Percentiles rank a stretch among this genome's conserved stretches.
These are phyloP conservation scores for Polypedilum pembai DNA, from an alignment of 1,140 invertebrate genomes.

Conservation along the genomic window DNA sequence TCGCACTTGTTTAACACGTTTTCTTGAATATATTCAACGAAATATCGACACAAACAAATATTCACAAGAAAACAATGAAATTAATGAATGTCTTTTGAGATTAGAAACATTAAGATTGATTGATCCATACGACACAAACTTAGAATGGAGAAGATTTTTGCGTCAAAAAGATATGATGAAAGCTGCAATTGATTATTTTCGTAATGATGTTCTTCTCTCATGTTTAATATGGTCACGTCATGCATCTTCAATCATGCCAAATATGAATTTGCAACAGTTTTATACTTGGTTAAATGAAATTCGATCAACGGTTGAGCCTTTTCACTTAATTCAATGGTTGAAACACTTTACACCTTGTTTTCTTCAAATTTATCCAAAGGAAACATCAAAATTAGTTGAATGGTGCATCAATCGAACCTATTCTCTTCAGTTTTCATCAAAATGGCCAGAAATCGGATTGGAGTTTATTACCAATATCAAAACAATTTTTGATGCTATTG, in stretches of 20 bases:
- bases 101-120: slow-evolving; percentile 40
- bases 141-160: slow-evolving; percentile 42
- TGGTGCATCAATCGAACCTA: slow-evolving; percentile 41
- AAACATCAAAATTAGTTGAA: slow-evolving; percentile 39
- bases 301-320: slow-evolving; percentile 37
- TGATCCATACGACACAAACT: slow-evolving; percentile 41
- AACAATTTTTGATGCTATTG: slow-evolving; percentile 39
- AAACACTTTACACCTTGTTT: slow-evolving; percentile 39
- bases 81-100: slow-evolving; percentile 40
- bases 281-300: slow-evolving; percentile 37
- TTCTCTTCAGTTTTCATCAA: slow-evolving; percentile 38
- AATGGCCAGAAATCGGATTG: slow-evolving; percentile 42
- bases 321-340: slow-evolving; percentile 40
- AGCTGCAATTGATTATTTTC: slow-evolving; percentile 37
- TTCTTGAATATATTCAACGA: slow-evolving; percentile 31
- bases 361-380: slow-evolving; percentile 38
- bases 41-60: slow-evolving; percentile 31
- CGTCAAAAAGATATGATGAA: slow-evolving; percentile 38
- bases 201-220: slow-evolving; percentile 37
- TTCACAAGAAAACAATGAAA: slow-evolving; percentile 37
- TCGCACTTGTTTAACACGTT: slow-evolving; percentile 35
- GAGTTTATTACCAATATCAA: slow-evolving; percentile 40
- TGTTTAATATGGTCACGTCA: slow-evolving; percentile 42
- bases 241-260: slow-evolving; percentile 36
- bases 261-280: slow-evolving; percentile 36